Evolutionary conservation across 2,113 vertebrate genomes (phyloP).

Genomic region (Merops nubicus): DNA sequence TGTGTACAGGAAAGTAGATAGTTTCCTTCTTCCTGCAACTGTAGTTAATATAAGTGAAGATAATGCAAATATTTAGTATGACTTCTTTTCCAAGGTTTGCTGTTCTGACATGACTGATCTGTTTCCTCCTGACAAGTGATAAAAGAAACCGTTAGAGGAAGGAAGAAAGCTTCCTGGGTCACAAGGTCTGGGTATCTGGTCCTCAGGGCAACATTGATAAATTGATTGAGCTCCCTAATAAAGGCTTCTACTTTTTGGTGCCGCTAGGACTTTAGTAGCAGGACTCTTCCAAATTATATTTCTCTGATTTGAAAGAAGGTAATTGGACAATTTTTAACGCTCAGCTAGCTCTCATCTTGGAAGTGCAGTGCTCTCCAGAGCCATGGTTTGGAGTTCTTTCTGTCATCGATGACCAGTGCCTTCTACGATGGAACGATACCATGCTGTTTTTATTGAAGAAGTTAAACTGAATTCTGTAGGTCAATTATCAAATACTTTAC

Average conservation of each 20-base stretch:
- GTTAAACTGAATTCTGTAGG: neutral
- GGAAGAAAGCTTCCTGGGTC: neutral
- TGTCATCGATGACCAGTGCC: neutral
- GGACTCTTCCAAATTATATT: neutral
- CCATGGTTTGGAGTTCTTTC: neutral
- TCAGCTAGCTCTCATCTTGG: neutral
- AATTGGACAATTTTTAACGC: neutral
- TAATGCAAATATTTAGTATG: conserved; percentile 28
- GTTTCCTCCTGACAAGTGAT: neutral
- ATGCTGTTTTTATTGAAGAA: neutral
- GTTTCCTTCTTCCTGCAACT: neutral
- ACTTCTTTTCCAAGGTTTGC: neutral
- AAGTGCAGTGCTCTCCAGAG: neutral
- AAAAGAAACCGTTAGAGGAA: neutral
- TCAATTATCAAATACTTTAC: neutral
- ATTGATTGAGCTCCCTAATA: neutral
- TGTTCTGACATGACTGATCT: neutral
- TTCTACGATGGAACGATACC: neutral
- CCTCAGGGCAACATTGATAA: neutral
- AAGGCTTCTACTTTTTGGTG: neutral
- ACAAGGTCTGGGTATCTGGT: neutral
- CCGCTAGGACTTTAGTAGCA: neutral
- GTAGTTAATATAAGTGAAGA: neutral
- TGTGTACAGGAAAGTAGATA: neutral
- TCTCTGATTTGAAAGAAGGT: neutral